Evolutionary conservation across 2,888 invertebrate genomes (phyloP).

Genomic region (Oscheius myriophilus): DNA sequence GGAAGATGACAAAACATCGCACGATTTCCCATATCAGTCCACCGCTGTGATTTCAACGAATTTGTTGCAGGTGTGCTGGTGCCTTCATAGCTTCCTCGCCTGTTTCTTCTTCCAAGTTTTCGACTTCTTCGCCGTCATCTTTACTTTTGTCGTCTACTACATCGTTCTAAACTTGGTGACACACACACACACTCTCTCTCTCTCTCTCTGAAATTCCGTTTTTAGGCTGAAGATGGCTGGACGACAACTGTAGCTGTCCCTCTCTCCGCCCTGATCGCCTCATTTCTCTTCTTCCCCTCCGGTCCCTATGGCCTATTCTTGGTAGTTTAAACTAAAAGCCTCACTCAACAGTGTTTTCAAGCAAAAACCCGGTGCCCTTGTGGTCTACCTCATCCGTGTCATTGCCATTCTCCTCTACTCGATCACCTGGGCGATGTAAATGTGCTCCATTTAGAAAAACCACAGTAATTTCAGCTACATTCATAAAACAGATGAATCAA

Average conservation of each 20-base stretch:
- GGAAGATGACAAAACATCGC: no score
- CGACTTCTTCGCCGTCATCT: conserved; percentile 11
- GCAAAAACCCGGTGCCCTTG: neutral
- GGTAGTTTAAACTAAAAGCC: neutral
- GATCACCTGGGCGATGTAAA: conserved; percentile 10
- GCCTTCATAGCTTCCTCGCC: conserved; percentile 30
- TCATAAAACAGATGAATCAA: neutral
- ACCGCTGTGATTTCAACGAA: neutral
- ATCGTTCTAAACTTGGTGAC: conserved; percentile 7
- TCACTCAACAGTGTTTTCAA: neutral
- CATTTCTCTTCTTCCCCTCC: conserved; percentile 8
- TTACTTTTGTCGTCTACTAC: conserved; percentile 4
- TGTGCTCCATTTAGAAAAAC: neutral
- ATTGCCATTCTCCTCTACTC: conserved; percentile 6
- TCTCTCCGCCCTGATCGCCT: conserved; percentile 8
- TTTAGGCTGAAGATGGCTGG: conserved; percentile 2
- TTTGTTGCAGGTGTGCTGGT: conserved; percentile 24
- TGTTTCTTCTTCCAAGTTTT: conserved; percentile 29
- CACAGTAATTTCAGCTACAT: neutral
- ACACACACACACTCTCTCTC: neutral
- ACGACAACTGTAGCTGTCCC: conserved; percentile 9
- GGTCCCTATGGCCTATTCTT: conserved; percentile 25
- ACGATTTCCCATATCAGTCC: no score
- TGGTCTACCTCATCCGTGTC: conserved; percentile 4
- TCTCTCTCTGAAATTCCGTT: neutral